These are phyloP conservation scores for Pan paniscus DNA, from an alignment of 2,113 vertebrate species.

Conservation along the genomic window DNA sequence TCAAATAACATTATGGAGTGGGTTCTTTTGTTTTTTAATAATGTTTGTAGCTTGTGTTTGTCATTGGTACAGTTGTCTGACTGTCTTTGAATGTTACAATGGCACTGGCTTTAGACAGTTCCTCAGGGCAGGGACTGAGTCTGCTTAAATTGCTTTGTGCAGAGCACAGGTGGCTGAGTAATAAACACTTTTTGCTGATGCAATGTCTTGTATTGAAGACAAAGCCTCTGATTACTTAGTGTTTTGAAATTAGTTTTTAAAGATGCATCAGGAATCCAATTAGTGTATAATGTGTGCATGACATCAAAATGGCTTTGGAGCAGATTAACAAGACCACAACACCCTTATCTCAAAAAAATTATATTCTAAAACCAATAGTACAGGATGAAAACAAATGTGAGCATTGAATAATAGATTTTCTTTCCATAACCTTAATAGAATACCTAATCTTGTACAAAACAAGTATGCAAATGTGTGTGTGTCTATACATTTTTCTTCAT, in stretches of 20 bases:
- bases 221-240: conserved; percentile 80
- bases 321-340: conserved; percentile 66
- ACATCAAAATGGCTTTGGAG: conserved; percentile 69
- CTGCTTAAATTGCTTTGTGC: conserved; percentile 75
- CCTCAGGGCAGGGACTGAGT: conserved; percentile 71
- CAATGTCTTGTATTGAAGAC: conserved; percentile 73
- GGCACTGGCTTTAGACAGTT: conserved; percentile 65
- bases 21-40: conserved; percentile 27
- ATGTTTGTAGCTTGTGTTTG: conserved; percentile 35
- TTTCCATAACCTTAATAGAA: conserved; percentile 46
- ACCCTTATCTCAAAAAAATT: conserved; percentile 45
- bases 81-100: conserved; percentile 59
- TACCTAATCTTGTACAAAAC: background rate
- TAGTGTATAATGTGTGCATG: conserved; percentile 76
- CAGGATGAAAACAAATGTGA: conserved; percentile 38
- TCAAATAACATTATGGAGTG: conserved; percentile 37
- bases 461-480: background rate
- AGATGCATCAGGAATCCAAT: conserved; percentile 79
- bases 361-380: conserved; percentile 54
- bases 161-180: conserved; percentile 79
- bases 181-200: conserved; percentile 79
- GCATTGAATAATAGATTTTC: conserved; percentile 42
- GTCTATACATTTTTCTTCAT: background rate
- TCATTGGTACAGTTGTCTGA: conserved; percentile 54
- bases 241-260: conserved; percentile 81